These are phyloP conservation scores for Heliconius hewitsoni DNA, from an alignment of 1,140 invertebrate species.

Conservation along the genomic window DNA sequence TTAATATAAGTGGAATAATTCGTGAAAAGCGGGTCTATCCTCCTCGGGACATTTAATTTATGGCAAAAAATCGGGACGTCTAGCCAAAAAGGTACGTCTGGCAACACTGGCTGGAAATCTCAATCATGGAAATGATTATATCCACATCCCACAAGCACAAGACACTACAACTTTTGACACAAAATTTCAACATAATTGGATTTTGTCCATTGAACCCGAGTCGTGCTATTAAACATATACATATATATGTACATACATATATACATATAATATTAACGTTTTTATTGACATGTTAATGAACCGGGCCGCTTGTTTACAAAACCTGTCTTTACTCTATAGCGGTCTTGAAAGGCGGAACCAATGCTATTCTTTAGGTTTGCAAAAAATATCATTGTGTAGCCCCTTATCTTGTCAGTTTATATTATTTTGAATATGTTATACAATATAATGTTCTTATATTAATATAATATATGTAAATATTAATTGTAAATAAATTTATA, in stretches of 20 bases:
- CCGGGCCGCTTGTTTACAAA: neutral
- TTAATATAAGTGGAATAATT: too few relatives aligned
- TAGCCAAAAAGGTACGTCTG: too few relatives aligned
- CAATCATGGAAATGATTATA: too few relatives aligned
- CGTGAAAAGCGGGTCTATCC: too few relatives aligned
- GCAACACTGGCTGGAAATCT: too few relatives aligned
- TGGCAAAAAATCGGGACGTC: too few relatives aligned
- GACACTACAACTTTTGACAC: neutral
- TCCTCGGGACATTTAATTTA: too few relatives aligned
- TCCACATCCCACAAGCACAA: too few relatives aligned
- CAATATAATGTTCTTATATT: too few relatives aligned
- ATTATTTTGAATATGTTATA: too few relatives aligned
- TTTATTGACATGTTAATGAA: conserved; percentile 5
- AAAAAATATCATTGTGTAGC: neutral
- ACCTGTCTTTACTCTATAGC: neutral
- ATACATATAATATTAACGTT: neutral
- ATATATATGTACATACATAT: neutral
- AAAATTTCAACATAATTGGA: neutral
- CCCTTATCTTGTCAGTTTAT: neutral
- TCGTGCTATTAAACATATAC: neutral
- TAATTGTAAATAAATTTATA: too few relatives aligned
- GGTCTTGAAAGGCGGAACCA: neutral
- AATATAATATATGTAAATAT: too few relatives aligned
- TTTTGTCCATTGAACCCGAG: conserved; percentile 6
- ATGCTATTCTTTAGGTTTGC: neutral